Conservation (phyloP, 2,113 vertebrate genomes). For the Monopterus albus region DNA sequence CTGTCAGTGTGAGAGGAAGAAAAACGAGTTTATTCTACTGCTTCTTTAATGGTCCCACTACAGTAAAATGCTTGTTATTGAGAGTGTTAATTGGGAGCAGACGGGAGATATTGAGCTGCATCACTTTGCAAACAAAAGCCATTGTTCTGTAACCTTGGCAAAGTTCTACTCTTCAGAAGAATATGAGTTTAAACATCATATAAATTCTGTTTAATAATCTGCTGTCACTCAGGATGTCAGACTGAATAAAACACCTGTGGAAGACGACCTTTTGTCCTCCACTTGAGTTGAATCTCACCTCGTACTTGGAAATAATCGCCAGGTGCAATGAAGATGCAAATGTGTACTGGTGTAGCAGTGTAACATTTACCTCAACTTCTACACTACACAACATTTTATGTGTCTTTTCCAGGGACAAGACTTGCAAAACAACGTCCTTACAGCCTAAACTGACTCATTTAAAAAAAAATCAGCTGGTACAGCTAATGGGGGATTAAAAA, state of each 20-base stretch:
- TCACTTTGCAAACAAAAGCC: conserved; percentile 1
- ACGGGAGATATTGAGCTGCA: background rate
- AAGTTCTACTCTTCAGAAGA: conserved; percentile 1
- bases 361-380: background rate
- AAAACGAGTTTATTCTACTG: conserved; percentile 12
- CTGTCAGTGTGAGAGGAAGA: background rate
- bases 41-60: conserved; percentile 5
- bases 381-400: too few relatives aligned
- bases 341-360: background rate
- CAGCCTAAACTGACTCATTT: too few relatives aligned
- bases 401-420: too few relatives aligned
- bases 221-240: conserved; percentile 11
- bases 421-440: too few relatives aligned
- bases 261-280: background rate
- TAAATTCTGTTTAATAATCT: conserved; percentile 7
- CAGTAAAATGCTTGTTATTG: conserved; percentile 9
- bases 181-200: background rate
- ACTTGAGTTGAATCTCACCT: conserved; percentile 11
- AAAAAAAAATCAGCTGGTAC: too few relatives aligned
- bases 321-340: background rate
- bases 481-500: too few relatives aligned
- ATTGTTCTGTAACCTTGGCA: conserved; percentile 29
- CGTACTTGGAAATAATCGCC: background rate
- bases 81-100: background rate
- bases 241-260: conserved; percentile 37